Evolutionary conservation across 2,797 vertebrate genomes (phyloP).

Genomic region (Chaenodraco wilsoni): DNA sequence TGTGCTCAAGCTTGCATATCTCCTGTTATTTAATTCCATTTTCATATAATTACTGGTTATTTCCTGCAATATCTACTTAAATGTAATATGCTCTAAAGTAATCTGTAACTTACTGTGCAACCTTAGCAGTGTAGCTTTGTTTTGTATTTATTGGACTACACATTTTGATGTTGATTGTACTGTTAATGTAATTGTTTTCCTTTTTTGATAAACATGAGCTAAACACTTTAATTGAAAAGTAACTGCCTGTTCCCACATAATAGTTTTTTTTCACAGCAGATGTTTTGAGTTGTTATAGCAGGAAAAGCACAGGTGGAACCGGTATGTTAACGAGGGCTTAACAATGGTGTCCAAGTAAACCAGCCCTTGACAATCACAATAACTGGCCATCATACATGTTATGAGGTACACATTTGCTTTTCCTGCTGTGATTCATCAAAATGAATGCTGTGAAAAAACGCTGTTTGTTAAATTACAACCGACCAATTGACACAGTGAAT

Average conservation of each 20-base stretch:
- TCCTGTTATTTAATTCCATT: background rate
- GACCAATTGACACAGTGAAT: conserved; percentile 4
- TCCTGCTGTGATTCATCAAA: background rate
- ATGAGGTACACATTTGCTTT: background rate
- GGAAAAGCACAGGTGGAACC: conserved; percentile 1
- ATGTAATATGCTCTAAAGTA: background rate
- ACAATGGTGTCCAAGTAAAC: background rate
- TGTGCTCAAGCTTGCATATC: background rate
- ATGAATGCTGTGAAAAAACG: conserved; percentile 7
- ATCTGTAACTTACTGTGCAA: background rate
- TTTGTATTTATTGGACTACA: background rate
- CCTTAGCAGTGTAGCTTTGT: background rate
- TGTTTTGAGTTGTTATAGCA: background rate
- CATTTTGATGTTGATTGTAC: background rate
- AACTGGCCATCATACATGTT: conserved; percentile 6
- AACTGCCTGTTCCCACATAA: background rate
- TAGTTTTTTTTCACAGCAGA: background rate
- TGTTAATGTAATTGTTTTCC: background rate
- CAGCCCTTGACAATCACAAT: background rate
- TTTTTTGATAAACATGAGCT: background rate
- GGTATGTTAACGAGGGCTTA: background rate
- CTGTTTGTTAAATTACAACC: background rate
- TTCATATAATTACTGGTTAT: background rate
- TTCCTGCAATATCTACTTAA: background rate
- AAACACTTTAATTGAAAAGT: background rate